These are phyloP conservation scores for Corythornis vintsioides DNA, from an alignment of 2,113 vertebrate genomes.

Conservation along the genomic window DNA sequence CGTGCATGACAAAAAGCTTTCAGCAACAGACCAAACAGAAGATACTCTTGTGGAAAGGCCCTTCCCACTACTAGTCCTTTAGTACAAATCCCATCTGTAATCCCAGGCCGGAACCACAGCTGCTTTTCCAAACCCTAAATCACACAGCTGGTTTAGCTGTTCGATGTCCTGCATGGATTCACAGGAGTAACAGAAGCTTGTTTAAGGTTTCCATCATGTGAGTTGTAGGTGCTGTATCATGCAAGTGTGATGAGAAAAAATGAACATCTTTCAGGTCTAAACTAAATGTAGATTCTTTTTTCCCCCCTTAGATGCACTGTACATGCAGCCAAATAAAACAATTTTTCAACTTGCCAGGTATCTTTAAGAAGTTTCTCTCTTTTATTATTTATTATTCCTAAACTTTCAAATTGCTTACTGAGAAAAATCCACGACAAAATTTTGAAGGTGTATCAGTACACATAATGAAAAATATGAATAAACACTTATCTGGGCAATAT, in stretches of 20 bases:
- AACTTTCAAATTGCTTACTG: not conserved
- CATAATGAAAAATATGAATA: not conserved
- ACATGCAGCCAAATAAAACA: not conserved
- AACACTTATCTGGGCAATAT: not conserved
- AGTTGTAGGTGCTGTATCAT: not conserved
- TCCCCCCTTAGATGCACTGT: not conserved
- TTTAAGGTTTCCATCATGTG: not conserved
- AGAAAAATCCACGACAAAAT: not conserved
- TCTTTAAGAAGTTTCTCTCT: no score
- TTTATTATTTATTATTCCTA: not conserved
- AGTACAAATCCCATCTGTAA: not conserved
- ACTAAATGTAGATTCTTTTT: not conserved
- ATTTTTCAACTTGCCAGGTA: not conserved
- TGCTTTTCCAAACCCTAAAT: not conserved
- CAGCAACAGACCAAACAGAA: not conserved
- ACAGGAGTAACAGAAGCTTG: not conserved
- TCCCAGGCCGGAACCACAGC: not conserved
- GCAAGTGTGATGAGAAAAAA: not conserved
- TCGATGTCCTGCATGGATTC: not conserved
- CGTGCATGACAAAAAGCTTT: not conserved
- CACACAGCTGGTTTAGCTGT: not conserved
- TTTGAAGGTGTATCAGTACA: not conserved
- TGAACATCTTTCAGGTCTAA: not conserved
- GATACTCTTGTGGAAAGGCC: not conserved
- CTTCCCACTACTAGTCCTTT: not conserved